Evolutionary conservation across 1,140 invertebrate genomes (phyloP).

Genomic region (Oncopodura yosiiana): DNA sequence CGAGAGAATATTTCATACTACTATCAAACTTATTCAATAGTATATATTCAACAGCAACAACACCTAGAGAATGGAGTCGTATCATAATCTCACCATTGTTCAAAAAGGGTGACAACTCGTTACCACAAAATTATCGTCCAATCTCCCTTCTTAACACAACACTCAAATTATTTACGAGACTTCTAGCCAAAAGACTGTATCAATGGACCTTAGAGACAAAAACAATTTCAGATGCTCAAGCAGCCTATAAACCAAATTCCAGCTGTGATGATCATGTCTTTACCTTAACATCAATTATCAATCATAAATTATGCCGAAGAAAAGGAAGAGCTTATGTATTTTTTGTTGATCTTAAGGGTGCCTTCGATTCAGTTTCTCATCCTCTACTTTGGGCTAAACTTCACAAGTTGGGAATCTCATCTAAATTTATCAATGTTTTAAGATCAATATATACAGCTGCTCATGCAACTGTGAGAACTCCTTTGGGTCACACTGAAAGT

Average conservation of each 20-base stretch:
- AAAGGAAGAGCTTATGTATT: conserved; percentile 6
- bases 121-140: conserved; percentile 33
- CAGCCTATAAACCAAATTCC: conserved; percentile 27
- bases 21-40: background rate
- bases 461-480: background rate
- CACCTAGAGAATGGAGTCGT: conserved; percentile 1
- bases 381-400: conserved; percentile 15
- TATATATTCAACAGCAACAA: background rate
- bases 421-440: conserved; percentile 13
- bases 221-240: conserved; percentile 33
- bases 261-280: conserved; percentile 34
- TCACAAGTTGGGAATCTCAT: background rate
- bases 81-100: conserved; percentile 11
- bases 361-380: conserved; percentile 15
- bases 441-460: conserved; percentile 6
- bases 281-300: conserved; percentile 21
- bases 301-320: no score
- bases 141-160: conserved; percentile 33
- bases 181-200: conserved; percentile 30
- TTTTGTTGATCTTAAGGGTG: conserved; percentile 21
- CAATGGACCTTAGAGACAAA: conserved; percentile 26
- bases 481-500: background rate
- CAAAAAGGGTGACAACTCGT: conserved; percentile 30
- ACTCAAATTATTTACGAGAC: conserved; percentile 32
- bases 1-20: no score